These are phyloP conservation scores for Mystacornis crossleyi DNA, from an alignment of 2,113 vertebrate genomes.

Conservation along the genomic window DNA sequence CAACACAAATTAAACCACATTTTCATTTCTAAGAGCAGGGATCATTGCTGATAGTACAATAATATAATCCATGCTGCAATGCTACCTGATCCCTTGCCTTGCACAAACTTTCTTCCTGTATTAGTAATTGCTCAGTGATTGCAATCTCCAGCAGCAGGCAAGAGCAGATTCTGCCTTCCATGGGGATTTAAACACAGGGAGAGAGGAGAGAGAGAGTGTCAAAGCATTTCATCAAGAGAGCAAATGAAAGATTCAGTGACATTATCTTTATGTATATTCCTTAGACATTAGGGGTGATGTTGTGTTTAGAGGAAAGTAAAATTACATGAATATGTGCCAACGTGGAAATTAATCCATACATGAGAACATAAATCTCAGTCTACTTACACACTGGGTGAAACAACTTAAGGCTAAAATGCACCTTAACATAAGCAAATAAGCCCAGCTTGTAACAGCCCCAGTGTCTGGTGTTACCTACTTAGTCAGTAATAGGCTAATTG, in stretches of 20 bases:
- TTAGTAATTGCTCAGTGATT: slow-evolving; percentile 43
- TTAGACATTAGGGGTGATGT: slow-evolving; percentile 4
- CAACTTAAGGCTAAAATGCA: neutral
- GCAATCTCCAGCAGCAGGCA: neutral
- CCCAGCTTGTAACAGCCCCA: neutral
- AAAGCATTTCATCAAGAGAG: slow-evolving; percentile 48
- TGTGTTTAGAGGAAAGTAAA: slow-evolving; percentile 48
- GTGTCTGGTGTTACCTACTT: neutral
- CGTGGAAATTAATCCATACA: slow-evolving; percentile 35
- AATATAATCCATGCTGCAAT: slow-evolving; percentile 7
- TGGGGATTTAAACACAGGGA: neutral
- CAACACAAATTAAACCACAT: slow-evolving; percentile 71
- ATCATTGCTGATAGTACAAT: slow-evolving; percentile 36
- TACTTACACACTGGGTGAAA: neutral
- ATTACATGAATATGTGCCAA: neutral
- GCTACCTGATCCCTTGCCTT: slow-evolving; percentile 19
- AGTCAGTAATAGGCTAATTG: slow-evolving; percentile 38
- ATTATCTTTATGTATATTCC: slow-evolving; percentile 35
- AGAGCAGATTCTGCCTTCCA: slow-evolving; percentile 13
- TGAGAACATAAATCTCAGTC: neutral
- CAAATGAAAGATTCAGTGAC: slow-evolving; percentile 48
- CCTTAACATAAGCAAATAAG: slow-evolving; percentile 16
- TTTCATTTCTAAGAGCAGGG: slow-evolving; percentile 59
- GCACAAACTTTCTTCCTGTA: slow-evolving; percentile 34
- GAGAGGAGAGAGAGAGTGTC: neutral